Conservation (phyloP, 2,113 vertebrate genomes). For the Rana temporaria region DNA sequence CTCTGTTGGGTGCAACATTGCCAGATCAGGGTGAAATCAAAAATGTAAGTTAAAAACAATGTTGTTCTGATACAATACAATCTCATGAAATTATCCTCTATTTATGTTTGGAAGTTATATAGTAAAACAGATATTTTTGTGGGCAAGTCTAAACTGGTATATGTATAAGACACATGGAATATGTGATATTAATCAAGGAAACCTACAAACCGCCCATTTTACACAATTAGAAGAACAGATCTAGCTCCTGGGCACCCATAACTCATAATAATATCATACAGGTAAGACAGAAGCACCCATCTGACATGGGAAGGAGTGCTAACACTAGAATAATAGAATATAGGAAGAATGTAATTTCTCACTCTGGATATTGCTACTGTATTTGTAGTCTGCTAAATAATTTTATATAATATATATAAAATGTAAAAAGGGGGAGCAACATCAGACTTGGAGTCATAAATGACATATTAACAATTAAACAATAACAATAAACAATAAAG, state of each 20-base stretch:
- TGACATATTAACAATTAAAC: too few species aligned
- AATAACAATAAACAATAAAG: too few species aligned
- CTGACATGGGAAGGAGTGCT: neutral
- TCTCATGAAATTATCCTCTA: too few species aligned
- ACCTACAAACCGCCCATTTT: slow-evolving; percentile 2
- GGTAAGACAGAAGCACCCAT: neutral
- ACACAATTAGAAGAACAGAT: slow-evolving; percentile 9
- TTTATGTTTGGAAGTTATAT: neutral
- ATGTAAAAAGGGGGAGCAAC: too few species aligned
- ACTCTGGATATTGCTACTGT: neutral
- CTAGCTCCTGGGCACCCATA: slow-evolving; percentile 14
- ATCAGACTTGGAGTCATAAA: too few species aligned
- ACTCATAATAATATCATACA: neutral
- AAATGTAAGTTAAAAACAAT: too few species aligned
- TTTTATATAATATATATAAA: neutral
- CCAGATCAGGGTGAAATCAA: too few species aligned
- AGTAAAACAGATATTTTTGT: neutral
- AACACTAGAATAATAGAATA: neutral
- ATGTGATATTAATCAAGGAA: neutral
- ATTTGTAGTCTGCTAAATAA: neutral
- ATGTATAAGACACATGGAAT: neutral
- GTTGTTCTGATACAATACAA: too few species aligned
- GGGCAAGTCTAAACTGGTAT: slow-evolving; percentile 15
- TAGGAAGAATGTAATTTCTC: neutral
- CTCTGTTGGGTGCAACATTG: too few species aligned